Evolutionary conservation across 2,797 vertebrate species (phyloP).

Genomic region (Scolopax bukidnonensis): DNA sequence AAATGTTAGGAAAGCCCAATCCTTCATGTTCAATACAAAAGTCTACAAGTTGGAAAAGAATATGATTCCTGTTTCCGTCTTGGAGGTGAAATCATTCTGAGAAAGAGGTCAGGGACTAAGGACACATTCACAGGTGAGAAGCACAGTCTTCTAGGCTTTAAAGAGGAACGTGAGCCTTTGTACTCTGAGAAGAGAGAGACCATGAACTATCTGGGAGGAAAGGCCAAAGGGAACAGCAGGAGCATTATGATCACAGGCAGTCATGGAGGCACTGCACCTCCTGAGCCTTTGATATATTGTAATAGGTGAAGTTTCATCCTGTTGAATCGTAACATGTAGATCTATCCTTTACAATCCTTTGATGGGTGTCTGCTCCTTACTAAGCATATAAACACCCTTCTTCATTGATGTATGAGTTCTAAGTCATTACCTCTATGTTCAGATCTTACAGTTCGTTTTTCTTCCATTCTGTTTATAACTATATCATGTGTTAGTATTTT

Average conservation of each 20-base stretch:
- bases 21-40: not conserved
- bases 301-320: not conserved
- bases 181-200: not conserved
- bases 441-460: not conserved
- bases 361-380: not conserved
- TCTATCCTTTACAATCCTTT: not conserved
- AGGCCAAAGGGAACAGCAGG: not conserved
- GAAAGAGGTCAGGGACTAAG: not conserved
- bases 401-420: not conserved
- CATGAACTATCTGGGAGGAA: not conserved
- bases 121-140: not conserved
- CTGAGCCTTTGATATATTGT: not conserved
- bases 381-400: not conserved
- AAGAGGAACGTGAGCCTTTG: not conserved
- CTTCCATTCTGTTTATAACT: not conserved
- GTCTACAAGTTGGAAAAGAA: not conserved
- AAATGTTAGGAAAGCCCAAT: not conserved
- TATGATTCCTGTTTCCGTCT: not conserved
- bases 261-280: not conserved
- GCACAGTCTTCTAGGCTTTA: not conserved
- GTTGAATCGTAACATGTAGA: not conserved
- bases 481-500: not conserved
- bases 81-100: not conserved
- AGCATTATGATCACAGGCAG: not conserved
- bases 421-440: not conserved